These are phyloP conservation scores for Himantopus leucocephalus DNA, from an alignment of 2,113 vertebrate species.

Conservation along the genomic window DNA sequence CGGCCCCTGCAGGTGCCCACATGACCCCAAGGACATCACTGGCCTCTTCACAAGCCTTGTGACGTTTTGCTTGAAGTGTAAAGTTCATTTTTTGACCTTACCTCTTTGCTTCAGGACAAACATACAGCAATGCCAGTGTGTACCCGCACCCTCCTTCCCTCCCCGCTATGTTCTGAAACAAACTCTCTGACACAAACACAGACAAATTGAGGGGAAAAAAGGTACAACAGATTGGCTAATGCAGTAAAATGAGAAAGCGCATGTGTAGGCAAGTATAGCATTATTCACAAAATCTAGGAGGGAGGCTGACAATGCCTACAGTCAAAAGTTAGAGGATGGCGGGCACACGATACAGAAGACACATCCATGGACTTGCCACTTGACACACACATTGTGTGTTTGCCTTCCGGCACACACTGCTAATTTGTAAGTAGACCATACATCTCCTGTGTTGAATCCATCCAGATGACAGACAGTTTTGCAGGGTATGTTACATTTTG, in stretches of 20 bases:
- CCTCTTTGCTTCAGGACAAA: neutral
- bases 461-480: neutral
- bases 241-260: neutral
- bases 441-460: neutral
- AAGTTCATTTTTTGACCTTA: neutral
- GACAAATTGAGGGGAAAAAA: neutral
- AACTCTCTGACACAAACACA: neutral
- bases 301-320: neutral
- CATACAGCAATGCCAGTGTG: neutral
- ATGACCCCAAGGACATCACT: neutral
- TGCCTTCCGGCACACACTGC: neutral
- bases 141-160: neutral
- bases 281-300: neutral
- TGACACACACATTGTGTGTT: neutral
- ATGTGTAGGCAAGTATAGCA: neutral
- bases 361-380: neutral
- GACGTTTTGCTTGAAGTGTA: neutral
- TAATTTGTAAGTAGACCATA: neutral
- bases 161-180: neutral
- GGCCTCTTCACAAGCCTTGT: neutral
- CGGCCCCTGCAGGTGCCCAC: neutral
- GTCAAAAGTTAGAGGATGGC: neutral
- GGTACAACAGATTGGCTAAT: neutral
- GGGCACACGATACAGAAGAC: neutral
- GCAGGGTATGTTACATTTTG: neutral